Evolutionary conservation across 2,888 invertebrate species (phyloP).

Genomic region (Caenorhabditis sulstoni): DNA sequence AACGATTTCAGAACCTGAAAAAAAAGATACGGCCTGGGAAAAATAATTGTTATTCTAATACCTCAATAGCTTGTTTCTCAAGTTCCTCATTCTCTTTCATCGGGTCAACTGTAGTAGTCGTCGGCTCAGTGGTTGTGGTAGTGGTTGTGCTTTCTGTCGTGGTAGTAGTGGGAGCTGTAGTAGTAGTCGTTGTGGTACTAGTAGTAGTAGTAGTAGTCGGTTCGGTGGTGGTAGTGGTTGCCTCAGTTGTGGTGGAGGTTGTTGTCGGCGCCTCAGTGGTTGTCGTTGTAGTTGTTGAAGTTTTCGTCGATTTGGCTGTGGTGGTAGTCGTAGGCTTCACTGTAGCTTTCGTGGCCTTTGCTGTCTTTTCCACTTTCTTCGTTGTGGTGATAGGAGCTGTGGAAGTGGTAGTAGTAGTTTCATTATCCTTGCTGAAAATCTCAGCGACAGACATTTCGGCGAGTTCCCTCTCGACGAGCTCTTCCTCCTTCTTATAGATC

Average conservation of each 20-base stretch:
- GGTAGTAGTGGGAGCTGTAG: slow-evolving; percentile 37
- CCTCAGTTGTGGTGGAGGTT: slow-evolving; percentile 24
- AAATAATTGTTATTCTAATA: background rate
- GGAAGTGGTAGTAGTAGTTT: background rate
- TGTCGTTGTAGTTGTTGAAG: slow-evolving; percentile 6
- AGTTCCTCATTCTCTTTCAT: slow-evolving; percentile 39
- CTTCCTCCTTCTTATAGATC: slow-evolving; percentile 62
- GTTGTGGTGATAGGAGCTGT: slow-evolving; percentile 12
- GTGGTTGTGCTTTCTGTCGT: slow-evolving; percentile 27
- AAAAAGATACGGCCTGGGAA: background rate
- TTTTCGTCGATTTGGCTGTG: slow-evolving; percentile 1
- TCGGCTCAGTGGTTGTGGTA: slow-evolving; percentile 39
- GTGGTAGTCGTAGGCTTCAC: slow-evolving; percentile 5
- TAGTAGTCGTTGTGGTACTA: slow-evolving; percentile 17
- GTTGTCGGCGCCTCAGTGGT: background rate
- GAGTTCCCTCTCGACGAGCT: slow-evolving; percentile 49
- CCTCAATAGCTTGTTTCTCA: slow-evolving; percentile 52
- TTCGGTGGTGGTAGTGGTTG: slow-evolving; percentile 48
- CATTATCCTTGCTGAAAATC: slow-evolving; percentile 41
- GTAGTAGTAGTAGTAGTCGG: slow-evolving; percentile 28
- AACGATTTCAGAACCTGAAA: slow-evolving; percentile 57
- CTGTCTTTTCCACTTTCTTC: slow-evolving; percentile 9
- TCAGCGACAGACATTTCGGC: slow-evolving; percentile 57
- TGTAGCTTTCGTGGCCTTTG: slow-evolving; percentile 8
- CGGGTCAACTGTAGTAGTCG: slow-evolving; percentile 51